These are phyloP conservation scores for Ptiloglossa arizonensis DNA, from an alignment of 1,140 invertebrate species.

Conservation along the genomic window DNA sequence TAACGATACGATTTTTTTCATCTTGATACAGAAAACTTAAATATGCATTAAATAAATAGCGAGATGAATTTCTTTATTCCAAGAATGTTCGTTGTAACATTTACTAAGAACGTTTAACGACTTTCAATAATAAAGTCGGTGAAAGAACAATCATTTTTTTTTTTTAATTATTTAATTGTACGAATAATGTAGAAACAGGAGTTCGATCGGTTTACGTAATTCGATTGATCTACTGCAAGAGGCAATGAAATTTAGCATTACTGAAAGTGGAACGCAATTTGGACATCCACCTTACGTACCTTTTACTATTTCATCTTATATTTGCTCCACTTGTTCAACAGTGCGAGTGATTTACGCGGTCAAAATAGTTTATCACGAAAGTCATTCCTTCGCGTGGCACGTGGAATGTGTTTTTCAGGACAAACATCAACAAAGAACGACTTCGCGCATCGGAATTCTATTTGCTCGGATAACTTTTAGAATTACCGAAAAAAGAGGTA, in stretches of 20 bases:
- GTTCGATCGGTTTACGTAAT: constrained; percentile 29
- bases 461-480: too few species aligned
- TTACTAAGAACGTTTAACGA: too few species aligned
- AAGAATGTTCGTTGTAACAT: too few species aligned
- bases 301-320: constrained; percentile 27
- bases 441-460: neutral
- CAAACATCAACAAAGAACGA: neutral
- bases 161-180: too few species aligned
- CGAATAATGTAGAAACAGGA: too few species aligned
- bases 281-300: constrained; percentile 1
- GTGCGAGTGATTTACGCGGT: constrained; percentile 22
- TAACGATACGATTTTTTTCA: too few species aligned
- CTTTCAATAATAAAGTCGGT: neutral
- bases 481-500: neutral
- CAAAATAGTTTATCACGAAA: constrained; percentile 26
- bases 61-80: too few species aligned
- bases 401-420: neutral
- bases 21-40: too few species aligned
- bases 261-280: constrained; percentile 39
- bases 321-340: constrained; percentile 28
- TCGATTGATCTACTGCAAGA: neutral
- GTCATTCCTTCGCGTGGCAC: neutral
- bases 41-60: too few species aligned
- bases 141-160: neutral
- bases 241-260: neutral